Conservation (phyloP, 2,888 invertebrate genomes). For the Dynastes tityus region DNA sequence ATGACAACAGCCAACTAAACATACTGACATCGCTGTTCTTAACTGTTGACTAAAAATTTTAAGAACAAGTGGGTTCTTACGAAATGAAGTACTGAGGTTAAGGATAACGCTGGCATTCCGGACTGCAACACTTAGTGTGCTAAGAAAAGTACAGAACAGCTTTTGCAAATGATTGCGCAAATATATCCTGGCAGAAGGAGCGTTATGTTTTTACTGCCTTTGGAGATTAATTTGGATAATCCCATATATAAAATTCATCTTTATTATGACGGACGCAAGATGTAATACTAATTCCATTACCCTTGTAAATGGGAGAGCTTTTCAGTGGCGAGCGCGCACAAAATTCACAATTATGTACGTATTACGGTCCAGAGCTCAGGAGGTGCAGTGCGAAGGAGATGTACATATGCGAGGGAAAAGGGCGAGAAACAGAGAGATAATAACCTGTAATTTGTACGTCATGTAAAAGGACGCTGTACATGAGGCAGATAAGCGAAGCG, state of each 20-base stretch:
- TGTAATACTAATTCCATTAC: conserved; percentile 42
- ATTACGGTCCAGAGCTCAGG: conserved; percentile 26
- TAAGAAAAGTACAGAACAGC: too few species aligned
- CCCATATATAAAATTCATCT: conserved; percentile 30
- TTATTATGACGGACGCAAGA: conserved; percentile 38
- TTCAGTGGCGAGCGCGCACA: conserved; percentile 40
- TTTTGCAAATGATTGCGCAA: too few species aligned
- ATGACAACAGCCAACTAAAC: too few species aligned
- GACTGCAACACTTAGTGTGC: too few species aligned
- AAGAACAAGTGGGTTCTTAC: too few species aligned
- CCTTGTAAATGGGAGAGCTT: conserved; percentile 39
- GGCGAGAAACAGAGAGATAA: conserved; percentile 51
- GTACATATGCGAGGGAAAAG: conserved; percentile 4
- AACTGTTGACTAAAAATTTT: too few species aligned
- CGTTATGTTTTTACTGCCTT: background rate
- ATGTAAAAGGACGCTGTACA: conserved; percentile 55
- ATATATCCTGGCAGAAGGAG: background rate
- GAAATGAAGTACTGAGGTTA: too few species aligned
- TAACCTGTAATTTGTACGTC: conserved; percentile 58
- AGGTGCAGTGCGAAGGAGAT: conserved; percentile 27
- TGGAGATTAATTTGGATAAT: conserved; percentile 29
- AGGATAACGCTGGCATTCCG: too few species aligned
- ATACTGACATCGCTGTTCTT: too few species aligned
- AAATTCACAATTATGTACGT: conserved; percentile 38
- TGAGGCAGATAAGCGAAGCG: conserved; percentile 61